These are phyloP conservation scores for Pteronura brasiliensis DNA, from an alignment of 2,113 vertebrate genomes.

Conservation along the genomic window DNA sequence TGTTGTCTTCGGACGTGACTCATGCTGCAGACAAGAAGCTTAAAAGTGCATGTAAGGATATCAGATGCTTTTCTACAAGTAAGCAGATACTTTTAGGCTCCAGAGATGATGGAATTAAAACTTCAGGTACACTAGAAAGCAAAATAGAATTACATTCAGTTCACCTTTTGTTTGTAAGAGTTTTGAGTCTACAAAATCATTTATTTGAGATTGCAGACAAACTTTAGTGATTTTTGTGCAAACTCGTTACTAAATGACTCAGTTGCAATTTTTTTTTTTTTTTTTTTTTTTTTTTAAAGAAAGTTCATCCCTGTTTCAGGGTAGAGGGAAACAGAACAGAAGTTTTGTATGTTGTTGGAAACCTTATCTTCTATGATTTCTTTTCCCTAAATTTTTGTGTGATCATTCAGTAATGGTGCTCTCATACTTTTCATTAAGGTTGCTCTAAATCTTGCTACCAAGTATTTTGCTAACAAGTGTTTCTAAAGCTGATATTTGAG, in stretches of 20 bases:
- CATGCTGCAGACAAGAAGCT: neutral
- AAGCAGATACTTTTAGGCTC: neutral
- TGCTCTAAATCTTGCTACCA: neutral
- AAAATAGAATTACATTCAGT: neutral
- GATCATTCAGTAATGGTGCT: neutral
- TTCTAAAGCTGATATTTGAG: constrained; percentile 5
- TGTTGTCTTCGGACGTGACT: neutral
- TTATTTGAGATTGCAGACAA: neutral
- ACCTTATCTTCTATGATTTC: neutral
- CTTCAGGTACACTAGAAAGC: neutral
- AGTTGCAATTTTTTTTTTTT: neutral
- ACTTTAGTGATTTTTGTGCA: neutral
- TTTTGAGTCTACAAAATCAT: neutral
- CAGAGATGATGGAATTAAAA: neutral
- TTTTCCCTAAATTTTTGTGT: neutral
- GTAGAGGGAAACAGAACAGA: neutral
- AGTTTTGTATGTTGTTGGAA: neutral
- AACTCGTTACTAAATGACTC: neutral
- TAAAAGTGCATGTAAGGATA: neutral
- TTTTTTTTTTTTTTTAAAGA: neutral
- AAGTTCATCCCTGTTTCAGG: neutral
- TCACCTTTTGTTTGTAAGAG: neutral
- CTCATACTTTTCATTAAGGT: neutral
- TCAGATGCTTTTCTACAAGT: neutral
- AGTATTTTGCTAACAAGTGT: neutral